A percentile compares a stretch with the other conserved stretches of the same genome.
These are phyloP conservation scores for Gymnarchus niloticus DNA, from an alignment of 2,113 vertebrate genomes.

Conservation along the genomic window DNA sequence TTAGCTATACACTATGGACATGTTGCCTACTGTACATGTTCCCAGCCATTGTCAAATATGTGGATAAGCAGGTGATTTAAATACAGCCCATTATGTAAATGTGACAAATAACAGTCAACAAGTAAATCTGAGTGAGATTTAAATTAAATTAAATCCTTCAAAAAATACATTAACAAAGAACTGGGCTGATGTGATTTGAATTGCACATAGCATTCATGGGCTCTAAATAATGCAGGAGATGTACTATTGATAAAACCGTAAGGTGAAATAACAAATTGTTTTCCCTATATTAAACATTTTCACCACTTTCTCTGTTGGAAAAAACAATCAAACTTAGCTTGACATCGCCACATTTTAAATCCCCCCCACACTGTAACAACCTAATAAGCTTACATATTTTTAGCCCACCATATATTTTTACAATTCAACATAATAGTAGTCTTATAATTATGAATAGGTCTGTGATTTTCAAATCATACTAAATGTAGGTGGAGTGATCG, in stretches of 20 bases:
- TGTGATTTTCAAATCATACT: not conserved
- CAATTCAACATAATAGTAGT: not conserved
- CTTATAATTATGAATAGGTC: not conserved
- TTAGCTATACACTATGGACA: no score
- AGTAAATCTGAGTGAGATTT: not conserved
- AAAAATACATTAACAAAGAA: not conserved
- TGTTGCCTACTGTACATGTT: no score
- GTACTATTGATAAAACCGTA: not conserved
- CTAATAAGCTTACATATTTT: not conserved
- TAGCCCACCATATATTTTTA: not conserved
- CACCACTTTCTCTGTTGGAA: not conserved
- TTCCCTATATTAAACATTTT: not conserved
- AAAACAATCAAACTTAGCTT: not conserved
- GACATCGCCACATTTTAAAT: not conserved
- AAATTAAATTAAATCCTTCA: not conserved
- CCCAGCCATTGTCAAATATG: no score
- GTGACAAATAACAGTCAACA: not conserved
- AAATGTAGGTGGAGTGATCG: not conserved
- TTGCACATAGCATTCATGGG: not conserved
- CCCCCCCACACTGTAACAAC: no score
- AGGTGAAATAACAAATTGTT: not conserved
- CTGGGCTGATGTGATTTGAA: not conserved
- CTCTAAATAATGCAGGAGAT: not conserved
- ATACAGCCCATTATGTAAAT: not conserved
- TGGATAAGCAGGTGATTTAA: no score